Evolutionary conservation across 2,888 invertebrate genomes (phyloP).

Genomic region (Eudemis profundana): DNA sequence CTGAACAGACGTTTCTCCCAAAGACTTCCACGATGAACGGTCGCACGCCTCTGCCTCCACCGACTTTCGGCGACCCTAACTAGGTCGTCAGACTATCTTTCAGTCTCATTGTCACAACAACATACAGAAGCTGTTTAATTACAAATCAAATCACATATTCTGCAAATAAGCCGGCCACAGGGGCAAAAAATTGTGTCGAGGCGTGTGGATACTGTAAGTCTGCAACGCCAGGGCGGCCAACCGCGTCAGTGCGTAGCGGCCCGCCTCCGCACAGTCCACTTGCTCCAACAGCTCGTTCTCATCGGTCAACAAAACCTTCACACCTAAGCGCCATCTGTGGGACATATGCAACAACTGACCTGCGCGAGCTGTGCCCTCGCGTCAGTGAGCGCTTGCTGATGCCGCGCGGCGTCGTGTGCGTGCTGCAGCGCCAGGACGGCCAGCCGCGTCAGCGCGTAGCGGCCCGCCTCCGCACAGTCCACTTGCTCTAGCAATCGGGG

Average conservation of each 20-base stretch:
- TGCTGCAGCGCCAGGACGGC: slow-evolving; percentile 67
- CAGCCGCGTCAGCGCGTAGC: slow-evolving; percentile 69
- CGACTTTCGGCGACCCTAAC: no score
- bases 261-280: slow-evolving; percentile 61
- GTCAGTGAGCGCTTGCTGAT: slow-evolving; percentile 63
- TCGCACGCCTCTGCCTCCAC: no score
- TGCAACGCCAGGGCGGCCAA: slow-evolving; percentile 65
- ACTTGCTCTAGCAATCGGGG: slow-evolving; percentile 67
- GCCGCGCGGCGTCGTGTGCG: slow-evolving; percentile 73
- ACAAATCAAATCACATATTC: no score
- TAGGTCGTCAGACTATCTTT: no score
- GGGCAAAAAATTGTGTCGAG: no score
- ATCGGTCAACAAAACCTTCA: slow-evolving; percentile 61
- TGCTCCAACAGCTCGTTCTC: slow-evolving; percentile 72
- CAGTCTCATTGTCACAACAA: no score
- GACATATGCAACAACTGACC: slow-evolving; percentile 51
- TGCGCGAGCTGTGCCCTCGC: slow-evolving; percentile 69
- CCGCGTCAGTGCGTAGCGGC: slow-evolving; percentile 68
- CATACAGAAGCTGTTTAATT: no score
- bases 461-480: slow-evolving; percentile 61
- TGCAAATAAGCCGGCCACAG: no score
- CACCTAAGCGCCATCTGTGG: background rate
- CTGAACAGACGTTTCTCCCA: no score
- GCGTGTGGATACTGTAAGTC: no score
- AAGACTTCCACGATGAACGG: no score